These are phyloP conservation scores for Allolobophora icterica DNA, from an alignment of 2,888 invertebrate species.

Conservation along the genomic window DNA sequence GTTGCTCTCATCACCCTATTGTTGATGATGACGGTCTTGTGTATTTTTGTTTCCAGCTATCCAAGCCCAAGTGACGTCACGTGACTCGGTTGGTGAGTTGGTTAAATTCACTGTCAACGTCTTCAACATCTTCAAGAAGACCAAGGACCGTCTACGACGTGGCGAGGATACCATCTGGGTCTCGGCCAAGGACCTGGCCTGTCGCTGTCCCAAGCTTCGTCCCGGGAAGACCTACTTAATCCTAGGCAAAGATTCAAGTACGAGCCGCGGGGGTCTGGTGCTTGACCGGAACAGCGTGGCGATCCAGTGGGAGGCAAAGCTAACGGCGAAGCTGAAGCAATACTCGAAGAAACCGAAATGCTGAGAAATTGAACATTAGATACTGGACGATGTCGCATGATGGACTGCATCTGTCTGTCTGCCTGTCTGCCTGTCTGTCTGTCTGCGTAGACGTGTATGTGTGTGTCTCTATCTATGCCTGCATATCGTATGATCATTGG, in stretches of 20 bases:
- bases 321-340: conserved; percentile 33
- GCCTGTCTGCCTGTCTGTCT: background rate
- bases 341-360: conserved; percentile 33
- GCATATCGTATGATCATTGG: too few relatives aligned
- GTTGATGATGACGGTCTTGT: too few relatives aligned
- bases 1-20: too few relatives aligned
- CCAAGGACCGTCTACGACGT: conserved; percentile 75
- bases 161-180: conserved; percentile 85
- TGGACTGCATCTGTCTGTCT: background rate
- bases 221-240: conserved; percentile 49
- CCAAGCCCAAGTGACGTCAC: conserved; percentile 85
- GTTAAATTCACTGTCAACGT: conserved; percentile 87
- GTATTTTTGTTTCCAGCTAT: conserved; percentile 75
- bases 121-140: conserved; percentile 71
- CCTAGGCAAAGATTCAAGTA: conserved; percentile 39
- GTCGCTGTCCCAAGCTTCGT: conserved; percentile 96
- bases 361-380: background rate
- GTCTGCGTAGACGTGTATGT: background rate
- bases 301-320: conserved; percentile 35
- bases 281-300: conserved; percentile 42
- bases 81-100: conserved; percentile 77
- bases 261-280: conserved; percentile 41
- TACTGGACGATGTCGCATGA: background rate
- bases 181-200: conserved; percentile 83
- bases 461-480: too few relatives aligned